Conservation (phyloP, 1,140 invertebrate species). For the Bombyx mandarina region DNA sequence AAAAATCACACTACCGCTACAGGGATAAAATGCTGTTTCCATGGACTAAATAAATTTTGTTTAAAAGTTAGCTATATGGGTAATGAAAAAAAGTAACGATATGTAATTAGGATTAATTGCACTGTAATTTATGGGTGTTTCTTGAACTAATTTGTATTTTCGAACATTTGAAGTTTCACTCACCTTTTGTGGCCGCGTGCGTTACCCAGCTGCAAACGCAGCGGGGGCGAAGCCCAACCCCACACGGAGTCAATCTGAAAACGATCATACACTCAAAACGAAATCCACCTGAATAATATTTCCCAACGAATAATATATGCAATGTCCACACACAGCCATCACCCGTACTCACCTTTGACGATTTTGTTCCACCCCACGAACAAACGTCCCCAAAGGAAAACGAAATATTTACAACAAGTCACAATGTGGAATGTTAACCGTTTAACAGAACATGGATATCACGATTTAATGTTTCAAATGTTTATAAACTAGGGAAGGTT, state of each 20-base stretch:
- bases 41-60: no score
- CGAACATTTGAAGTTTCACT: conserved; percentile 17
- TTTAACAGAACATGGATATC: conserved; percentile 54
- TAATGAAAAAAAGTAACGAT: no score
- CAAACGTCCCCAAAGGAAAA: conserved; percentile 42
- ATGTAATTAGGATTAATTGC: no score
- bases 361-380: conserved; percentile 41
- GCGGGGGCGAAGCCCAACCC: conserved; percentile 92
- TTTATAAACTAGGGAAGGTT: conserved; percentile 3
- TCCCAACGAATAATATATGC: conserved; percentile 48
- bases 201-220: conserved; percentile 83
- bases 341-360: conserved; percentile 57
- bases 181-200: conserved; percentile 74
- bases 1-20: no score
- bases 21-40: no score
- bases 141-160: no score
- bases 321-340: conserved; percentile 40
- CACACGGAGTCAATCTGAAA: conserved; percentile 89
- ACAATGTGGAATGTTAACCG: conserved; percentile 28
- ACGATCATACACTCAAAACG: conserved; percentile 25
- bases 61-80: no score
- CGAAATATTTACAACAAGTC: conserved; percentile 29
- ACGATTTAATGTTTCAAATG: conserved; percentile 50
- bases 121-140: no score
- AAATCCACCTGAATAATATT: conserved; percentile 20